Evolutionary conservation across 2,113 vertebrate genomes (phyloP), one percentile per base, ranked within the genome.

Genomic region (Lagenorhynchus albirostris): DNA sequence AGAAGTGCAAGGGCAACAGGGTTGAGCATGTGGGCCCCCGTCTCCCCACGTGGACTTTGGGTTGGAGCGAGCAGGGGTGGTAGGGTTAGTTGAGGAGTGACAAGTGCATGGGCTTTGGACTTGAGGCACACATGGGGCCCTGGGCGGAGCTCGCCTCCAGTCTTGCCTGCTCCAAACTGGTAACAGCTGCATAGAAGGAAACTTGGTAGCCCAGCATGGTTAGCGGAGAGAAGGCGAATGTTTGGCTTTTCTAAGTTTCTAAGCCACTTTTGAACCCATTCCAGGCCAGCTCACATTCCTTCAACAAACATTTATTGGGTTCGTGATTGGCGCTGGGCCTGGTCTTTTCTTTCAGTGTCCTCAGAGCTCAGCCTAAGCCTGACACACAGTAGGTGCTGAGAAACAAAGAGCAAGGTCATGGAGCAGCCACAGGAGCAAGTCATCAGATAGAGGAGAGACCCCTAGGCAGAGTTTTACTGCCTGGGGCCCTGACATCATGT

Each of bases 21-120:
- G 6, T 11, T 33, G 31, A 68, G 31, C 6, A 6, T 6, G 3
- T 17, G 31, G 14, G 21, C 47, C 8, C 55, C 0, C 4, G 29
- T 53, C 23, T 65, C 41, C 17, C 17, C 31, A 1, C 70, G 8
- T 62, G 55, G 33, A 63, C 10, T 55, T 41, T 5, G 9, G 86
- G 33, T 8, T 25, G 55, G 31, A 81, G 31, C 9, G 20, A 44
- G 63, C 4, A 4, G 31, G 71, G 18, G 6, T 17, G 2, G 26
- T n/a, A 47, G 25, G 17, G 33, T n/a, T 65, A 50, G n/a, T 6
- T 85, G 23, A 77, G 8, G n/a, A 10, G 17, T 36, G 9, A 33
- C 25, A 55, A 44, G 23, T 5, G 55, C 41, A 60, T 6, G 2
- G 21, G 58, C 38, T 86, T 87, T 89, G 62, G 36, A 76, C 15